A percentile compares a stretch with the other conserved stretches of the same genome.
Evolutionary conservation across 2,113 vertebrate genomes (phyloP).

Genomic region (Hepsetus odoe): DNA sequence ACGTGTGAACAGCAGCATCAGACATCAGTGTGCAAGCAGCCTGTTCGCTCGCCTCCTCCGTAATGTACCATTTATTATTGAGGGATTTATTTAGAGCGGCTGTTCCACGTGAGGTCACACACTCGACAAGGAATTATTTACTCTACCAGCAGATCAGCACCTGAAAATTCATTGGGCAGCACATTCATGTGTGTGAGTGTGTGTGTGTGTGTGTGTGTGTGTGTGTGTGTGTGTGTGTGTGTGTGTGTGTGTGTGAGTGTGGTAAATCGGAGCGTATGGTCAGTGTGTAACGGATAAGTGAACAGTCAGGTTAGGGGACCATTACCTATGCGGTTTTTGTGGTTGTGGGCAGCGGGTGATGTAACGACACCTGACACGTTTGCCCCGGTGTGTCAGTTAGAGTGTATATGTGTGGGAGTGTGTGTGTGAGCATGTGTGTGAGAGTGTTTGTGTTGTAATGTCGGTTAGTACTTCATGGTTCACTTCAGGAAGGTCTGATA

Average conservation of each 20-base stretch:
- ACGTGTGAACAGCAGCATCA: conserved; percentile 19
- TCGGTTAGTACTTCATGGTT: conserved; percentile 80
- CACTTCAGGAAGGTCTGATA: conserved; percentile 71
- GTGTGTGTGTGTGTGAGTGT: conserved; percentile 16
- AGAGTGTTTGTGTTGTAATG: conserved; percentile 47
- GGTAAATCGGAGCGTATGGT: conserved; percentile 47
- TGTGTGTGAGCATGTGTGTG: conserved; percentile 37
- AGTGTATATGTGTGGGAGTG: conserved; percentile 34
- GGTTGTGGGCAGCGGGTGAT: conserved; percentile 70
- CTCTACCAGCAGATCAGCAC: conserved; percentile 40
- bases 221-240: conserved; percentile 17
- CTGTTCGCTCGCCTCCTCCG: neutral
- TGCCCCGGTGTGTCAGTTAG: conserved; percentile 62
- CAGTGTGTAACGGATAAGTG: conserved; percentile 64
- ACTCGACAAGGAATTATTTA: conserved; percentile 31
- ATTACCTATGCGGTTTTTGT: conserved; percentile 65
- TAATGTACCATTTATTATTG: conserved; percentile 30
- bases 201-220: conserved; percentile 5
- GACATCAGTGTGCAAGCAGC: conserved; percentile 15
- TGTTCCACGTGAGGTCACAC: neutral
- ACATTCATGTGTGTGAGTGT: conserved; percentile 25
- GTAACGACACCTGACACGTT: conserved; percentile 84
- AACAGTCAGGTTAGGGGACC: conserved; percentile 64
- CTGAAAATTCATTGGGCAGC: conserved; percentile 45
- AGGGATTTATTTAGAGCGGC: conserved; percentile 35